Evolutionary conservation across 2,888 invertebrate genomes (phyloP).

Genomic region (Agrotis exclamationis): DNA sequence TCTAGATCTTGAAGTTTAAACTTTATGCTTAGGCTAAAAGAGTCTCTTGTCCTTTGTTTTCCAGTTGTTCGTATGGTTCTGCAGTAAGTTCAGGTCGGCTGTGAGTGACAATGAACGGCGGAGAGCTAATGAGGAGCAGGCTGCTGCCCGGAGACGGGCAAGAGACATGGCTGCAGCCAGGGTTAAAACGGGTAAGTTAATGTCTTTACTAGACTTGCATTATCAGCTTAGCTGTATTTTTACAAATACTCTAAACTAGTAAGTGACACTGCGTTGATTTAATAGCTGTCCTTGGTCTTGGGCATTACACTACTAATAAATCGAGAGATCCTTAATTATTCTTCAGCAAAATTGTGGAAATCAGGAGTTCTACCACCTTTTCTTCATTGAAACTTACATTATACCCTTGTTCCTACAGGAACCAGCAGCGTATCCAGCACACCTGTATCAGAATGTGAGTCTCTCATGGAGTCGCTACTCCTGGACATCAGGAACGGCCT

Average conservation of each 20-base stretch:
- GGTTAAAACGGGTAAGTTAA: slow-evolving; percentile 72
- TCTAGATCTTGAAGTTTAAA: not conserved
- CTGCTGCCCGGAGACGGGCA: slow-evolving; percentile 93
- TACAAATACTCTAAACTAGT: too few species aligned
- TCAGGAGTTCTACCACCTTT: too few species aligned
- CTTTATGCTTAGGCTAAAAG: not conserved
- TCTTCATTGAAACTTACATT: not conserved
- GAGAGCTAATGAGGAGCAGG: slow-evolving; percentile 96
- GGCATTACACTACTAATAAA: too few species aligned
- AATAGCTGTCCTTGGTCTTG: too few species aligned
- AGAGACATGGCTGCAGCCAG: slow-evolving; percentile 84
- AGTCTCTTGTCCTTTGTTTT: not conserved
- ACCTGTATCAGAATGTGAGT: slow-evolving; percentile 94
- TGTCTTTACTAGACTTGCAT: too few species aligned
- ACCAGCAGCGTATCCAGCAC: slow-evolving; percentile 92
- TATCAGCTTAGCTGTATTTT: too few species aligned
- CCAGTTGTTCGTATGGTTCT: slow-evolving; percentile 94
- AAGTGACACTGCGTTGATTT: too few species aligned
- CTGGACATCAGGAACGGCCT: slow-evolving; percentile 94
- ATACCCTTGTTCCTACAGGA: slow-evolving; percentile 16
- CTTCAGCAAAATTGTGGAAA: too few species aligned
- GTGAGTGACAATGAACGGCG: slow-evolving; percentile 96
- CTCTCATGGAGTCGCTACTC: slow-evolving; percentile 94
- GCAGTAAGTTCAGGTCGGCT: slow-evolving; percentile 96
- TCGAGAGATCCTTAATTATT: too few species aligned